Conservation (phyloP, 2,797 vertebrate genomes). For the Triplophysa yarkandensis region DNA sequence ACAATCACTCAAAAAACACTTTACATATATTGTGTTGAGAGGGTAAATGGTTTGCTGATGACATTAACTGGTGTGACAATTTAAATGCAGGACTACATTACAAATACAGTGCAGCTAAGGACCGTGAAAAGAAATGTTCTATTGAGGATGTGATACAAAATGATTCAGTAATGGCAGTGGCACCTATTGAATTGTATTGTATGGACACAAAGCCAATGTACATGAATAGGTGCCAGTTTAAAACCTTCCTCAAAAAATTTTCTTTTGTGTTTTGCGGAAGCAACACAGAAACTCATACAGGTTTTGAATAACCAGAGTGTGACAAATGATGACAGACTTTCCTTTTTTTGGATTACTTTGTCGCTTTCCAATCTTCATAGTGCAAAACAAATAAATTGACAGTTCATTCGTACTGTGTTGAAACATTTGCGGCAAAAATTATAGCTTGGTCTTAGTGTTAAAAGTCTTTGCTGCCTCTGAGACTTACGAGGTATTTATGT, state of each 20-base stretch:
- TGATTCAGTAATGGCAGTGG: no score
- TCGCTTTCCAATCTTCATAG: no score
- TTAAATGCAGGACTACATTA: neutral
- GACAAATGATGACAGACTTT: no score
- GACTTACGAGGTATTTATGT: neutral
- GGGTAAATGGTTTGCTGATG: constrained; percentile 6
- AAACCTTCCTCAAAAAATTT: no score
- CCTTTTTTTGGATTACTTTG: no score
- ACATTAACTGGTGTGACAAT: neutral
- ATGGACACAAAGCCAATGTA: no score
- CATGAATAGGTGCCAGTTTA: no score
- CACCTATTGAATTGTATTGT: no score
- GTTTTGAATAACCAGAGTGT: no score
- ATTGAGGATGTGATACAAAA: no score
- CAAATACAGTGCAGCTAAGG: constrained; percentile 8
- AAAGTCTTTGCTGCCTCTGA: neutral
- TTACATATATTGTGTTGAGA: constrained; percentile 15
- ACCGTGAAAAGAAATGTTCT: neutral
- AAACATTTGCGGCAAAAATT: neutral
- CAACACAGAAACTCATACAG: no score
- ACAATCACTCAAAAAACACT: constrained; percentile 24
- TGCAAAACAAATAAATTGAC: neutral
- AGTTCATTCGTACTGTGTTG: neutral
- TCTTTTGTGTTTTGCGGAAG: no score
- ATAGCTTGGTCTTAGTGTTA: neutral